Base-by-base conservation (phyloP, 2,888 invertebrate genomes). In the Punctoribates punctum region DNA sequence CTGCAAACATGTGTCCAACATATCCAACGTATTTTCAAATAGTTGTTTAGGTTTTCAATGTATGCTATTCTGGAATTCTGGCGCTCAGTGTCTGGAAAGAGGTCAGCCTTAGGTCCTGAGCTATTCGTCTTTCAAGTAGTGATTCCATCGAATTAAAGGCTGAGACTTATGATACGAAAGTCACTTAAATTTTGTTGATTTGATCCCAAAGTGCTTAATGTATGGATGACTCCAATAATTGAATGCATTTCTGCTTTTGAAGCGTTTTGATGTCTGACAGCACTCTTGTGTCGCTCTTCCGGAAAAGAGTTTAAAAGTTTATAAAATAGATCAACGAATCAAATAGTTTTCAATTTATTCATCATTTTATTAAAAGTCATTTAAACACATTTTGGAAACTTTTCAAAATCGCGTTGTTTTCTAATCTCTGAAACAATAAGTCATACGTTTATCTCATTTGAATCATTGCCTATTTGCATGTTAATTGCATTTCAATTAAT, bases 1-100 rank as follows among this genome's bases (percentile, higher is more conserved):
- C 25, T 15, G 27, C 8, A 29, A 62, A 62, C 62, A 62, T 62
- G 62, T 62, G 62, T 62, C 62, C 62, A 62, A 62, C 25, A 62
- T 27, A 62, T 62, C 62, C 34, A 34, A 34, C 34, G 34, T 34
- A 34, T 34, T 34, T 34, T 34, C 34, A 34, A 29, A 29, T 27
- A 29, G 62, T 29, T 62, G 62, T 62, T 62, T 62, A 23, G 27
- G 4, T 11, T 20, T 25, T 57, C 27, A 27, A 1, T 27, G 17
- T 13, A 62, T 23, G 2, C 13, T 48, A 17, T 54, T 54, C 17
- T 54, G 17, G 8, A 3, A 54, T n/a, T 20, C n/a, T n/a, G 34
- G 34, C 20, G 54, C 20, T n/a, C 20, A 54, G 54, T 54, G 54
- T 54, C 20, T 62, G 23, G 27, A 27, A 29, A 62, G 62, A 62